Percentiles rank a stretch among this genome's conserved stretches.
Evolutionary conservation across 92 coral and sea anemone genomes (phyloP).

Genomic region (Epizoanthus rinbou): DNA sequence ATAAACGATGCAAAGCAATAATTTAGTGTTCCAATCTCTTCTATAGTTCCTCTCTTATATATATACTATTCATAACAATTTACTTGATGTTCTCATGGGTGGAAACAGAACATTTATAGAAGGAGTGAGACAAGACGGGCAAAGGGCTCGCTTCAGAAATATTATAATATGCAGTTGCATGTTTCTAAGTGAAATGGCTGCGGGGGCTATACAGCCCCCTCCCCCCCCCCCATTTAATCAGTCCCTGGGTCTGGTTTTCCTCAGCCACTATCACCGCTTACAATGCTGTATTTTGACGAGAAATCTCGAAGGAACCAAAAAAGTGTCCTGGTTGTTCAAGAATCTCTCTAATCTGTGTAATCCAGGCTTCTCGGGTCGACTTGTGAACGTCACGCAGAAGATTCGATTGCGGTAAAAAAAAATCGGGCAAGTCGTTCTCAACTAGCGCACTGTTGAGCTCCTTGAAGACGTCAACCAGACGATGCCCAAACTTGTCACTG

Average conservation of each 20-base stretch:
- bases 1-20: no score
- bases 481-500: slow-evolving; percentile 66
- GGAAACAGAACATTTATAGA: no score
- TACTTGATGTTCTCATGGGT: no score
- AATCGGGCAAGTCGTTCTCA: slow-evolving; percentile 46
- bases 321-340: slow-evolving; percentile 54
- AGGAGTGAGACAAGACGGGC: no score
- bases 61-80: no score
- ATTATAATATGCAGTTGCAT: no score
- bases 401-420: slow-evolving; percentile 64
- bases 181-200: no score
- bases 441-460: slow-evolving; percentile 49
- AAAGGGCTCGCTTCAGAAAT: no score
- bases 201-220: no score
- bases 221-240: no score
- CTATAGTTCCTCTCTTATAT: no score
- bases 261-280: neutral
- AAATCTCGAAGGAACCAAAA: slow-evolving; percentile 41
- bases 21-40: no score
- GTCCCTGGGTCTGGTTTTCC: neutral
- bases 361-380: slow-evolving; percentile 48
- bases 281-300: slow-evolving; percentile 44
- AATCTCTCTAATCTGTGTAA: slow-evolving; percentile 44
- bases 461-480: slow-evolving; percentile 62
- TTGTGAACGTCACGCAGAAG: slow-evolving; percentile 65